Conservation (phyloP, 2,888 invertebrate species). For the Calameuta pallipes region DNA sequence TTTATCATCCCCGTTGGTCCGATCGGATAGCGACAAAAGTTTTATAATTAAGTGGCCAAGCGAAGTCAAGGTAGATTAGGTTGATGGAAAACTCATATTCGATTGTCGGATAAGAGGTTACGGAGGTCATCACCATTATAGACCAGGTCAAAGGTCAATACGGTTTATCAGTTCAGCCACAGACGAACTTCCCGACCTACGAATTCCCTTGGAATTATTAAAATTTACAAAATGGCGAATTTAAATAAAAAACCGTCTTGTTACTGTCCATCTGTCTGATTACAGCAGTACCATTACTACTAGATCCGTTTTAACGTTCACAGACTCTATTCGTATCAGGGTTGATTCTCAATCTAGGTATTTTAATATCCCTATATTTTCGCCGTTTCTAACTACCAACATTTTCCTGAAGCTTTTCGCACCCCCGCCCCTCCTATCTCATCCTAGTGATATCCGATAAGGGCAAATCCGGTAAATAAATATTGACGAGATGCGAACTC, state of each 20-base stretch:
- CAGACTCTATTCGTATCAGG: neutral
- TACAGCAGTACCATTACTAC: neutral
- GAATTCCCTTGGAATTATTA: constrained; percentile 39
- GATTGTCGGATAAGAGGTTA: neutral
- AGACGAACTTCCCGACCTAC: constrained; percentile 36
- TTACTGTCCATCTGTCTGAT: neutral
- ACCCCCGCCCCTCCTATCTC: neutral
- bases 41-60: constrained; percentile 51
- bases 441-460: neutral
- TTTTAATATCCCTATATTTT: neutral
- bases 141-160: neutral
- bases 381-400: neutral
- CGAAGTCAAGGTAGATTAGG: constrained; percentile 21
- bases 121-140: neutral
- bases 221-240: no score
- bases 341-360: neutral
- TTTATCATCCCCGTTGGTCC: constrained; percentile 15
- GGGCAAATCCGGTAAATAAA: constrained; percentile 29
- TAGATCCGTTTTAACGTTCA: neutral
- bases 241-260: neutral
- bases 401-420: neutral
- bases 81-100: neutral
- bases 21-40: constrained; percentile 48
- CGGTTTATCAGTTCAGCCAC: neutral
- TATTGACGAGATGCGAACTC: constrained; percentile 27